Conservation (phyloP, 2,888 invertebrate species). For the Neocrepidodera transversa region DNA sequence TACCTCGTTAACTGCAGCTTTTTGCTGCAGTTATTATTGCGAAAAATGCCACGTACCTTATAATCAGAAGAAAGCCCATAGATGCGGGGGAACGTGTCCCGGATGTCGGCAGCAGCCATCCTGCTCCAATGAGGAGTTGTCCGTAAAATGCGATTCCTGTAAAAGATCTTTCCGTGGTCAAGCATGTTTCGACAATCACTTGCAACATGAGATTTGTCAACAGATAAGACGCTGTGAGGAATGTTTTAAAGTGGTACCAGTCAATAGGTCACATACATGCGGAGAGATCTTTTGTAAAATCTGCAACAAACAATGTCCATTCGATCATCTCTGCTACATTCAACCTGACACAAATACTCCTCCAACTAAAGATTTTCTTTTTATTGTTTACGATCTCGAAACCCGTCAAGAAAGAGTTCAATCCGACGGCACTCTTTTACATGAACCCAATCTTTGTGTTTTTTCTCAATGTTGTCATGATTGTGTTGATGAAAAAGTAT, state of each 20-base stretch:
- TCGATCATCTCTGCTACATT: too few species aligned
- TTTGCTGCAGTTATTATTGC: constrained; percentile 32
- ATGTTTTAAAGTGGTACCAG: not conserved
- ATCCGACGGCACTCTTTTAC: constrained; percentile 15
- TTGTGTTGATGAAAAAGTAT: constrained; percentile 1
- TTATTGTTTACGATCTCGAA: constrained; percentile 35
- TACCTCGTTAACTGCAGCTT: too few species aligned
- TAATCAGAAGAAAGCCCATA: constrained; percentile 21
- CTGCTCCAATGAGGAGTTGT: not conserved
- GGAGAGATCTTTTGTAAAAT: too few species aligned
- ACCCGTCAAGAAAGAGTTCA: constrained; percentile 30
- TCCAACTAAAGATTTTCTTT: constrained; percentile 9
- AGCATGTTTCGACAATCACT: not conserved
- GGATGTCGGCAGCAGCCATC: constrained; percentile 12
- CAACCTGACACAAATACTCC: constrained; percentile 23
- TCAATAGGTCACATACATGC: not conserved
- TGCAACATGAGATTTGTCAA: too few species aligned
- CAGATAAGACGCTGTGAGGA: not conserved
- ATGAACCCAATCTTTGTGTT: constrained; percentile 39
- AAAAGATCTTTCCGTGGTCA: too few species aligned
- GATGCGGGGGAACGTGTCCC: constrained; percentile 13
- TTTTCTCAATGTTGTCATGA: constrained; percentile 17
- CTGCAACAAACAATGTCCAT: too few species aligned
- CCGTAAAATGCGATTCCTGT: not conserved
- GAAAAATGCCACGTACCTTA: constrained; percentile 30